These are phyloP conservation scores for Brachystomella parvula DNA, from an alignment of 1,140 invertebrate genomes.

Conservation along the genomic window DNA sequence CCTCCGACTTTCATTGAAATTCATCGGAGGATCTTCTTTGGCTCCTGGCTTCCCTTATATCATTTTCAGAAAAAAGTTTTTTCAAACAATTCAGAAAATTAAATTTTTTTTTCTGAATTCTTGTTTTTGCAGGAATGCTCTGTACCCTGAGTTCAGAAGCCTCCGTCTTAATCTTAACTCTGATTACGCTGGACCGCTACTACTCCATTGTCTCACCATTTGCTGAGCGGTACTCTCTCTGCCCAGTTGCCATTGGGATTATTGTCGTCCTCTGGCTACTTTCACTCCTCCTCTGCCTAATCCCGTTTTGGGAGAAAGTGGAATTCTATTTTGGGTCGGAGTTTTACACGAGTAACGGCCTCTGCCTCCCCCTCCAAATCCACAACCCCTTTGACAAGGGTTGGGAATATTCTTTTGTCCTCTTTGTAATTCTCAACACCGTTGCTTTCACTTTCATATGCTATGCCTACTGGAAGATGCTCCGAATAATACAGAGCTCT, in stretches of 20 bases:
- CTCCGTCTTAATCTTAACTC: constrained; percentile 56
- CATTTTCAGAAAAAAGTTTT: too few species aligned
- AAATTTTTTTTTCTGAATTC: neutral
- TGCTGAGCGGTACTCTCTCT: constrained; percentile 41
- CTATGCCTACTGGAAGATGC: constrained; percentile 51
- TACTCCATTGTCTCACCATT: constrained; percentile 55
- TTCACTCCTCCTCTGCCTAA: constrained; percentile 46
- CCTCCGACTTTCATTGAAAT: too few species aligned
- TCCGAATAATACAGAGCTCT: constrained; percentile 50
- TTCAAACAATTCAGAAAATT: too few species aligned
- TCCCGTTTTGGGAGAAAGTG: constrained; percentile 45
- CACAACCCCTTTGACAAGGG: constrained; percentile 55
- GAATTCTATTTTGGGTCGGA: constrained; percentile 47
- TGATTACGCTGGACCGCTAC: constrained; percentile 53
- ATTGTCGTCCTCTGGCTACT: constrained; percentile 49
- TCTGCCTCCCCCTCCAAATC: constrained; percentile 56
- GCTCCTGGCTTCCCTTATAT: too few species aligned
- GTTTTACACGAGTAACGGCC: constrained; percentile 56
- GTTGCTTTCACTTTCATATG: constrained; percentile 56
- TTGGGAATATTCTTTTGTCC: constrained; percentile 55
- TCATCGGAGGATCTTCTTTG: too few species aligned
- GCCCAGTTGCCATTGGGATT: constrained; percentile 41
- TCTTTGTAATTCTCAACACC: constrained; percentile 53
- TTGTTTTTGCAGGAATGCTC: constrained; percentile 49
- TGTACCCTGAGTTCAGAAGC: constrained; percentile 60